Conservation (phyloP, 2,797 vertebrate genomes). For the Apodemus agrarius region DNA sequence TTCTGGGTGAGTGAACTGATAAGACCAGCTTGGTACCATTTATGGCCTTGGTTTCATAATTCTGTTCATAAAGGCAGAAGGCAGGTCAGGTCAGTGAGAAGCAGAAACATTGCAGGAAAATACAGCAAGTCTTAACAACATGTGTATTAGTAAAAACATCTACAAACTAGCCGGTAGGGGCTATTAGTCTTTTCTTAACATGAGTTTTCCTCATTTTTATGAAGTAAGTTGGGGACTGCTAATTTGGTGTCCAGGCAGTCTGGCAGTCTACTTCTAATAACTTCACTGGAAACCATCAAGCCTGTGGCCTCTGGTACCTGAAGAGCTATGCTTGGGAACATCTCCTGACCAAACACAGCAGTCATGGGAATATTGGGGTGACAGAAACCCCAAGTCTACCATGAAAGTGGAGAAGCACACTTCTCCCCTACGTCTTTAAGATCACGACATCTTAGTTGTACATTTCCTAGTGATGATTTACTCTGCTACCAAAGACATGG, state of each 20-base stretch:
- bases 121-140: background rate
- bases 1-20: background rate
- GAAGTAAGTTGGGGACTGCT: background rate
- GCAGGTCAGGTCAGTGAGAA: background rate
- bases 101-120: background rate
- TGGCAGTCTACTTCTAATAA: background rate
- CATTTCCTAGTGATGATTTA: conserved; percentile 4
- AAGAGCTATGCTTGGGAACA: background rate
- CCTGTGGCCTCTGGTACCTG: background rate
- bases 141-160: background rate
- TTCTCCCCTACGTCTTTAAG: background rate
- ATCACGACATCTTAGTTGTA: conserved; percentile 22
- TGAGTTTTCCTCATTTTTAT: background rate
- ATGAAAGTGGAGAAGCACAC: conserved; percentile 35
- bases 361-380: conserved; percentile 28
- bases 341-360: background rate
- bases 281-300: background rate
- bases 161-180: background rate
- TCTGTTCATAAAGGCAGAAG: conserved; percentile 25
- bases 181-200: background rate
- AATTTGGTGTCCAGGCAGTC: background rate
- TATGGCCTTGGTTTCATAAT: background rate
- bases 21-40: background rate
- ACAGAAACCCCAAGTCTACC: background rate
- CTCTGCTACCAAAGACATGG: background rate